A percentile compares a stretch with the other conserved stretches of the same genome.
Evolutionary conservation across 2,888 invertebrate species (phyloP).

Genomic region (Caenorhabditis japonica): DNA sequence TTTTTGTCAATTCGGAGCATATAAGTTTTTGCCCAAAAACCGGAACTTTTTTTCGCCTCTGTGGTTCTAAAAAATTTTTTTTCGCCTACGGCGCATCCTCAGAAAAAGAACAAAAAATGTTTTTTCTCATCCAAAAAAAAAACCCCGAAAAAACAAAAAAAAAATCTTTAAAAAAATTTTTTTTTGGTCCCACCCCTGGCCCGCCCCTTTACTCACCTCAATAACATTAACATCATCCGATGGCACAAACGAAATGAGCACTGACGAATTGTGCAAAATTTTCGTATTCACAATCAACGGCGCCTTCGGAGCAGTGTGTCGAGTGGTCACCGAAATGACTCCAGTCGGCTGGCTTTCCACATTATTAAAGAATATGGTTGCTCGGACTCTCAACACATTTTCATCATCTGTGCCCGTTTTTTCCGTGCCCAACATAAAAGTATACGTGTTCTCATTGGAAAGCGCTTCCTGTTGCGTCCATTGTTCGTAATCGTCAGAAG

Average conservation of each 20-base stretch:
- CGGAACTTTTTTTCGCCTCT: no score
- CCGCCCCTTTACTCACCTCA: slow-evolving; percentile 39
- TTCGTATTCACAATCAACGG: slow-evolving; percentile 53
- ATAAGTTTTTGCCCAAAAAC: no score
- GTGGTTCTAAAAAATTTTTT: no score
- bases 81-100: no score
- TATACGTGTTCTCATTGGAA: slow-evolving; percentile 20
- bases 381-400: slow-evolving; percentile 37
- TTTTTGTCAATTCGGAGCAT: no score
- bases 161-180: no score
- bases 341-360: slow-evolving; percentile 48
- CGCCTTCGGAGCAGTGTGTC: slow-evolving; percentile 41
- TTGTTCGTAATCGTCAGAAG: slow-evolving; percentile 33
- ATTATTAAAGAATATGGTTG: slow-evolving; percentile 51
- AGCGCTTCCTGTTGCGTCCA: slow-evolving; percentile 44
- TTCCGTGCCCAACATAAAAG: slow-evolving; percentile 20
- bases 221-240: slow-evolving; percentile 47
- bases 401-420: no score
- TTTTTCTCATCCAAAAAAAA: not conserved
- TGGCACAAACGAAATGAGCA: slow-evolving; percentile 56
- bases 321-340: slow-evolving; percentile 40
- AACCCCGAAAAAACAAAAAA: no score
- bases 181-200: no score
- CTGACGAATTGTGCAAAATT: slow-evolving; percentile 54
- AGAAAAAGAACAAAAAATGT: not conserved